These are phyloP conservation scores for Leiothrix lutea DNA, from an alignment of 2,113 vertebrate species.

Conservation along the genomic window DNA sequence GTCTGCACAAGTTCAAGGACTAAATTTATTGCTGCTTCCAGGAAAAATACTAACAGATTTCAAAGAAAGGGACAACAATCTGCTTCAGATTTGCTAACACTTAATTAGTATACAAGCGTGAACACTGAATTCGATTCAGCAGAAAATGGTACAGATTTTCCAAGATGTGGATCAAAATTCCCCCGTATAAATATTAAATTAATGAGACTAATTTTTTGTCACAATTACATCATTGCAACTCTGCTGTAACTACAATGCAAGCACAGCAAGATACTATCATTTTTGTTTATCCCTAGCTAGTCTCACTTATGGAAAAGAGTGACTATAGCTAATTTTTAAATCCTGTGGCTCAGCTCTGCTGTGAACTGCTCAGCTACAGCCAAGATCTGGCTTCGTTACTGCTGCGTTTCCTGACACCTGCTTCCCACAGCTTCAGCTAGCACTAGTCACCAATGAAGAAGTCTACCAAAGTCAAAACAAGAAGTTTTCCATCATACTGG, in stretches of 20 bases:
- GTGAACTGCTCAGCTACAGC: background rate
- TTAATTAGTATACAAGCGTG: background rate
- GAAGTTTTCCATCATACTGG: background rate
- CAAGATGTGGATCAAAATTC: background rate
- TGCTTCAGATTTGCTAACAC: background rate
- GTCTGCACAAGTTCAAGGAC: background rate
- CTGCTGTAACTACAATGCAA: background rate
- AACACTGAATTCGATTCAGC: background rate
- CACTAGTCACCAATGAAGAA: background rate
- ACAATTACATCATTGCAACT: background rate
- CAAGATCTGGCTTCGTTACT: background rate
- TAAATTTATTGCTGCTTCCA: background rate
- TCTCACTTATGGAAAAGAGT: background rate
- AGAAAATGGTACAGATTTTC: background rate
- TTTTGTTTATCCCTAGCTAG: background rate
- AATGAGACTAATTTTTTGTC: background rate
- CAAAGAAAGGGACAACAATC: background rate
- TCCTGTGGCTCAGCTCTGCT: background rate
- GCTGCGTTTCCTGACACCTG: background rate
- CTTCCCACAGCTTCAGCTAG: background rate
- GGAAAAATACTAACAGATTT: background rate
- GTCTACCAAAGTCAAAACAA: background rate
- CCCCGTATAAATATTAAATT: background rate
- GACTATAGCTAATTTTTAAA: background rate
- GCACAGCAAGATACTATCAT: background rate